Base-by-base conservation (phyloP, 2,797 vertebrate genomes). In the Acipenser transmontanus region DNA sequence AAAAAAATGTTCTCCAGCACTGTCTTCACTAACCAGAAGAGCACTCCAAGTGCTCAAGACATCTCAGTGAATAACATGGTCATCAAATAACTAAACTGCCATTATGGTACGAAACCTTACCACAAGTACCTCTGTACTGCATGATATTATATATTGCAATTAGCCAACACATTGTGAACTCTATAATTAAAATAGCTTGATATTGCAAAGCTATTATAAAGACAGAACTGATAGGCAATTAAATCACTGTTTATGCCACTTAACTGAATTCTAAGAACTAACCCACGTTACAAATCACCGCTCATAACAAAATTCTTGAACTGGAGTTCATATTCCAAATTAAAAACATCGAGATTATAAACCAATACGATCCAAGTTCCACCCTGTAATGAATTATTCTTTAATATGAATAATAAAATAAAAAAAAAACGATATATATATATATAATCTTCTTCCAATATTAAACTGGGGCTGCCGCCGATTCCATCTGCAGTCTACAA, bases 21-120 rank as follows among this genome's bases (percentile, higher is more conserved):
- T 65, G 77, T 81, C 77, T 86, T 82, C 84, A 81, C 82, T 81
- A 87, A 81, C 80, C 77, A 80, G 66, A 70, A 73, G 79, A 71
- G 70, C 73, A 74, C 81, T 81, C 75, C 63, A 82, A 77, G 68
- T 76, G 76, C 82, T 77, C 79, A 72, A 85, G 52, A n/a, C 75
- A 82, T 82, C 82, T 69, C 64, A 8, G 68, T 80, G 82, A 88
- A 87, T 87, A 86, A 86, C 80, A 80, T 80, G 79, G 81, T 72
- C 76, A 85, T 86, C 84, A 82, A 85, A 84, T 72, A 67, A 76
- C 72, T 77, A 76, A 88, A 82, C 68, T 74, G 69, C 72, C 64
- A 69, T 73, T 69, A 71, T 65, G 69, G 65, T 65, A 74, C 76
- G 76, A 79, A 77, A 80, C 12, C 60, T 34, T 61, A 77, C 70